These are phyloP conservation scores for Nesogale talazaci DNA, from an alignment of 2,113 vertebrate species.

Conservation along the genomic window DNA sequence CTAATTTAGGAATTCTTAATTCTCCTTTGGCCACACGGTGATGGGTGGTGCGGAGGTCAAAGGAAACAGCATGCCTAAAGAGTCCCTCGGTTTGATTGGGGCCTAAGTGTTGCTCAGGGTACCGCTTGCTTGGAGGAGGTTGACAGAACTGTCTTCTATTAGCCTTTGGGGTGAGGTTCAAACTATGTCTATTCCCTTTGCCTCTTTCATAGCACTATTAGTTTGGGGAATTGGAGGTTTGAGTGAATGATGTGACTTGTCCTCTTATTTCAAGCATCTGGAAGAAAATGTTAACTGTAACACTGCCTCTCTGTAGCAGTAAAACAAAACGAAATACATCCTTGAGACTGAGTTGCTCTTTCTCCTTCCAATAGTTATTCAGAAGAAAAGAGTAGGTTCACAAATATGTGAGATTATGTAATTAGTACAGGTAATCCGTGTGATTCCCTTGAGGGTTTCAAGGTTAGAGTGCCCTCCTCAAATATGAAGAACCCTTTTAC, in stretches of 20 bases:
- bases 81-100: constrained; percentile 55
- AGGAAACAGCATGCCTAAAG: not conserved
- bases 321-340: not conserved
- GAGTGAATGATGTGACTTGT: constrained; percentile 63
- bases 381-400: not conserved
- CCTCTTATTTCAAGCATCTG: constrained; percentile 45
- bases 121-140: constrained; percentile 24
- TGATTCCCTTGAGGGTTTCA: constrained; percentile 9
- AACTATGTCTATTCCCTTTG: constrained; percentile 55
- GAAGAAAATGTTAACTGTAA: constrained; percentile 37
- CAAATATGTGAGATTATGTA: not conserved
- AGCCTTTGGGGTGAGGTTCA: constrained; percentile 77
- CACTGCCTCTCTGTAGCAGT: not conserved
- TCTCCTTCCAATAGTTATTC: not conserved
- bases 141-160: constrained; percentile 74
- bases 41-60: constrained; percentile 21
- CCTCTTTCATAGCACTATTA: constrained; percentile 69
- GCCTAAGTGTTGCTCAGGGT: constrained; percentile 34
- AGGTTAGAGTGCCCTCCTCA: not conserved
- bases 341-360: not conserved
- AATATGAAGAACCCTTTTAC: not conserved
- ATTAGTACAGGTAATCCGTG: not conserved
- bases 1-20: not conserved
- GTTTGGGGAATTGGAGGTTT: constrained; percentile 78
- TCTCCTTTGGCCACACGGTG: not conserved